Percentiles rank a stretch among this genome's conserved stretches.
These are phyloP conservation scores for Sussaba pulchella DNA, from an alignment of 2,888 invertebrate genomes.

Conservation along the genomic window DNA sequence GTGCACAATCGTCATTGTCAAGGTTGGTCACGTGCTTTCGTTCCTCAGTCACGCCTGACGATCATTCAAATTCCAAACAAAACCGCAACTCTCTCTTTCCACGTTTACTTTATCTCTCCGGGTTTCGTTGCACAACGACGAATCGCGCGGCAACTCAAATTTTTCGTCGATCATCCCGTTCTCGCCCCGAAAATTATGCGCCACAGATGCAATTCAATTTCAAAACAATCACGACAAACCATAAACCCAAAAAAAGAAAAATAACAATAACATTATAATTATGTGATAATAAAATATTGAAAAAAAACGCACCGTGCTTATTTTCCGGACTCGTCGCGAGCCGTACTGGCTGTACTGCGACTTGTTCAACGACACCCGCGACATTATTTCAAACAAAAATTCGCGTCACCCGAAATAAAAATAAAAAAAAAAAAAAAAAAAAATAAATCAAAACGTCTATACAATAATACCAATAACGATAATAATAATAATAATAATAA, in stretches of 20 bases:
- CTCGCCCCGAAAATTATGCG: too few relatives aligned
- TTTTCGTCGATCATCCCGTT: too few relatives aligned
- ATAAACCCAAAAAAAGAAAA: conserved; percentile 20
- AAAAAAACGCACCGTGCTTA: conserved; percentile 83
- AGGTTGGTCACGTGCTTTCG: conserved; percentile 68
- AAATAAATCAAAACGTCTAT: too few relatives aligned
- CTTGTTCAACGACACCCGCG: conserved; percentile 83
- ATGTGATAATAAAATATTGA: conserved; percentile 61
- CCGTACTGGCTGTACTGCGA: conserved; percentile 83
- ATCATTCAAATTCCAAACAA: conserved; percentile 55
- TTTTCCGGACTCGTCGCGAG: conserved; percentile 83
- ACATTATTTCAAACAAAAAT: conserved; percentile 76
- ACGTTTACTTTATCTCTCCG: too few relatives aligned
- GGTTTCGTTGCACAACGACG: too few relatives aligned
- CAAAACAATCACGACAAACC: conserved; percentile 1
- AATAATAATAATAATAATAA: background rate
- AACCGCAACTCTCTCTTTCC: conserved; percentile 60
- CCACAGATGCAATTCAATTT: background rate
- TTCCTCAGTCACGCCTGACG: conserved; percentile 48
- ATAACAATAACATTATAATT: conserved; percentile 45
- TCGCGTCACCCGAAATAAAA: conserved; percentile 36
- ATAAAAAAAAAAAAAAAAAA: too few relatives aligned
- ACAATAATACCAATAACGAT: background rate
- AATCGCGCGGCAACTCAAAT: too few relatives aligned
- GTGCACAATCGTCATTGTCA: conserved; percentile 67